A percentile compares a stretch with the other conserved stretches of the same genome.
These are phyloP conservation scores for Saccostrea glomerata DNA, from an alignment of 1,140 invertebrate genomes.

Conservation along the genomic window DNA sequence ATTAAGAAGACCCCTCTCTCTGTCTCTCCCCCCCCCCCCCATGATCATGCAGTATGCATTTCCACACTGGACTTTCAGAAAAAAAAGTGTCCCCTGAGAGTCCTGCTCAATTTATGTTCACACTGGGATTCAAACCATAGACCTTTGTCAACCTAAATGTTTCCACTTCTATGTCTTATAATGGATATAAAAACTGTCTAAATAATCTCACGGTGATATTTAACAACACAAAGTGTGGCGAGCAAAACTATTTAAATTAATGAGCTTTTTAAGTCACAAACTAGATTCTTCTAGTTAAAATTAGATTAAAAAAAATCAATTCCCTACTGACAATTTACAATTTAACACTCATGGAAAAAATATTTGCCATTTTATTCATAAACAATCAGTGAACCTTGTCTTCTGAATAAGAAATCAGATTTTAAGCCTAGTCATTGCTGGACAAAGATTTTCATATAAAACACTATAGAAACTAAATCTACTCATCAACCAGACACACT, in stretches of 20 bases:
- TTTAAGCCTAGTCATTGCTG: neutral
- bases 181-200: neutral
- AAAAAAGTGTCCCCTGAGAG: no score
- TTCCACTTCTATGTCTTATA: no score
- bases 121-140: no score
- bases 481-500: no score
- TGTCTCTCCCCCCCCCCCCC: no score
- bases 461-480: no score
- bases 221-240: neutral
- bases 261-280: neutral
- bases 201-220: conserved; percentile 1
- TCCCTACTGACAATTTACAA: conserved; percentile 9
- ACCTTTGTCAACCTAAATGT: no score
- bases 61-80: no score
- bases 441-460: no score
- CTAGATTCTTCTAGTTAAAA: neutral
- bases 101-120: no score
- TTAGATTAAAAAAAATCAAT: conserved; percentile 23
- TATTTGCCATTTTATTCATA: neutral
- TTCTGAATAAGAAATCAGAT: neutral
- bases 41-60: no score
- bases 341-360: neutral
- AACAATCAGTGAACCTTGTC: neutral
- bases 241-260: neutral
- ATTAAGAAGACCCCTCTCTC: no score